phyloP scores from a whole-genome alignment of 1,140 invertebrate species.

The Euura saliciscinereae region DNA sequence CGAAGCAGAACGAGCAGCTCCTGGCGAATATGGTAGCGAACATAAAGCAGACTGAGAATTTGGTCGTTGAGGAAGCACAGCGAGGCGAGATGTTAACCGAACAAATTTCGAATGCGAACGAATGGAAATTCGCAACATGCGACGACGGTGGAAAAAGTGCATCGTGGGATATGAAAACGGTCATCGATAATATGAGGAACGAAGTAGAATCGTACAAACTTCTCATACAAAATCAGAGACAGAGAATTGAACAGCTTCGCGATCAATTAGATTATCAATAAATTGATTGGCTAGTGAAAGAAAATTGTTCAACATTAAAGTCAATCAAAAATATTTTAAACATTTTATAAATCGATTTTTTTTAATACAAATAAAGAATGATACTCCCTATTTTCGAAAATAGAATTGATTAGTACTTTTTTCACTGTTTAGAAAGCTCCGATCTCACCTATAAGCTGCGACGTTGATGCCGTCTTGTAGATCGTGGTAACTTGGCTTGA shows the following conservation, averaged over 20 bases:
- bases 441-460: constrained; percentile 70
- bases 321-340: neutral
- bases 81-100: constrained; percentile 22
- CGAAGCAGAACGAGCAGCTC: constrained; percentile 20
- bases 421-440: neutral
- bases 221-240: constrained; percentile 21
- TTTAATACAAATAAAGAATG: constrained; percentile 17
- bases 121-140: constrained; percentile 25
- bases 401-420: neutral
- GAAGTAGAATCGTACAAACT: constrained; percentile 21
- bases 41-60: constrained; percentile 28
- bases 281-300: constrained; percentile 7
- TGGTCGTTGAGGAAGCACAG: constrained; percentile 25
- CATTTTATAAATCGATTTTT: constrained; percentile 10
- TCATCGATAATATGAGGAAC: constrained; percentile 24
- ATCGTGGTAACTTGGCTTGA: constrained; percentile 83
- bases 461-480: constrained; percentile 82
- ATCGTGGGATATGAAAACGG: constrained; percentile 28
- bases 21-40: constrained; percentile 26
- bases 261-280: constrained; percentile 19
- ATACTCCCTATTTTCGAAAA: neutral
- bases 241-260: constrained; percentile 23
- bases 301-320: too few relatives aligned
- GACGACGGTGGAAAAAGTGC: constrained; percentile 18
- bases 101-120: constrained; percentile 27